phyloP scores from a whole-genome alignment of 2,888 invertebrate genomes.

The Monopis laevigella region DNA sequence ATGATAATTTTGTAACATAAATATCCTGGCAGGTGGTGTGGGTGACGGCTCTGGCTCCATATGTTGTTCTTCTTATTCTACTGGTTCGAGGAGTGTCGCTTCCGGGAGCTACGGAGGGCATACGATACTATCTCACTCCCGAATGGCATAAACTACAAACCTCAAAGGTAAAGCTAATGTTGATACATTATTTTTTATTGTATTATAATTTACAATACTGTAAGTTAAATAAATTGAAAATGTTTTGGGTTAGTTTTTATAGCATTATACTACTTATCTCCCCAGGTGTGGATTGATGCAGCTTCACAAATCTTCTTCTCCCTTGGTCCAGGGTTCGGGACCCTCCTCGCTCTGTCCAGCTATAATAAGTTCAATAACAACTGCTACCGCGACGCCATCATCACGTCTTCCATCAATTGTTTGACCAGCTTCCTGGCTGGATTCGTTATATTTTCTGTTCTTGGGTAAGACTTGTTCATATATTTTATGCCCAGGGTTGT shows the following conservation, averaged over 20 bases:
- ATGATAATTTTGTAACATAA: slow-evolving; percentile 13
- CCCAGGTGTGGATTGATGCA: slow-evolving; percentile 91
- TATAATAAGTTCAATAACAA: slow-evolving; percentile 96
- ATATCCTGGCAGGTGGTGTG: slow-evolving; percentile 79
- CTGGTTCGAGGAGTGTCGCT: slow-evolving; percentile 84
- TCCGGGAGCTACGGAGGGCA: slow-evolving; percentile 86
- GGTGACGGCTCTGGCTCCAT: slow-evolving; percentile 94
- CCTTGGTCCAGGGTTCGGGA: slow-evolving; percentile 92
- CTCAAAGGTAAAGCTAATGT: slow-evolving; percentile 66
- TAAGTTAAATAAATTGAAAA: not conserved
- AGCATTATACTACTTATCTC: not conserved
- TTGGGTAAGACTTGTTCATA: slow-evolving; percentile 67
- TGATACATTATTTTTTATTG: not conserved
- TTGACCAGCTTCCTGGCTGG: slow-evolving; percentile 92
- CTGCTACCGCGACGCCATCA: slow-evolving; percentile 86
- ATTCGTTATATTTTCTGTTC: slow-evolving; percentile 92
- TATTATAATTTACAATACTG: too few relatives aligned
- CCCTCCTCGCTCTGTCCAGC: slow-evolving; percentile 87
- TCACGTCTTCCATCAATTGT: slow-evolving; percentile 91
- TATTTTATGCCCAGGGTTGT: too few relatives aligned
- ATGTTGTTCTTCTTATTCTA: slow-evolving; percentile 87
- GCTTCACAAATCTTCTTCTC: slow-evolving; percentile 96
- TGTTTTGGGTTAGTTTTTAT: too few relatives aligned
- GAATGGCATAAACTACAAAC: slow-evolving; percentile 87
- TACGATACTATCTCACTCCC: slow-evolving; percentile 88